Percentiles rank a stretch among this genome's conserved stretches.
phyloP scores from a whole-genome alignment of 1,140 invertebrate genomes.

The Maconellicoccus hirsutus region DNA sequence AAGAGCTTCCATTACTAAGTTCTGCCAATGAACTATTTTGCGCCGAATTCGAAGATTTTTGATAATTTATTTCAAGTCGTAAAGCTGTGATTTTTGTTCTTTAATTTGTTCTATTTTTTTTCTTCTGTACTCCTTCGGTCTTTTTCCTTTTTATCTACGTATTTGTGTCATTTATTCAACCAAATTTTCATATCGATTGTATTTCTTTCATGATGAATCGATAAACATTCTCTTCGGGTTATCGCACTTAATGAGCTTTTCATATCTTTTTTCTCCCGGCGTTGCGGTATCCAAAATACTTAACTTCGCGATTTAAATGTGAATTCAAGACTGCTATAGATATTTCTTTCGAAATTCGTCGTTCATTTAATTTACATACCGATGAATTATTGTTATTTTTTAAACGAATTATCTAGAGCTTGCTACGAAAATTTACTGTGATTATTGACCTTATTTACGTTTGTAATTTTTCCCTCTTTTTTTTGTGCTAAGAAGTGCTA shows the following conservation, averaged over 20 bases:
- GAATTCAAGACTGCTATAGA: neutral
- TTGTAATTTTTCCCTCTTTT: neutral
- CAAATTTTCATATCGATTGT: no score
- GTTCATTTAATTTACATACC: neutral
- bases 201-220: no score
- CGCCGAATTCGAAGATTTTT: conserved; percentile 96
- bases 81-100: neutral
- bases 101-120: neutral
- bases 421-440: neutral
- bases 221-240: no score
- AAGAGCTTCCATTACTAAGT: conserved; percentile 91
- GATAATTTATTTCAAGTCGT: conserved; percentile 35
- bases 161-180: no score
- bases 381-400: neutral
- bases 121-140: neutral
- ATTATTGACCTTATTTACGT: neutral
- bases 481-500: no score
- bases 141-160: neutral
- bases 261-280: no score
- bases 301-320: neutral
- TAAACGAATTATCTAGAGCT: neutral
- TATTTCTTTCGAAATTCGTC: neutral
- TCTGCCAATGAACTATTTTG: conserved; percentile 94
- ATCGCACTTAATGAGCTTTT: no score
- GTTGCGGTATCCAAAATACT: neutral